Percentiles rank a stretch among this genome's conserved stretches.
phyloP scores from a whole-genome alignment of 2,888 invertebrate genomes.

The Mimumesa dahlbomi region DNA sequence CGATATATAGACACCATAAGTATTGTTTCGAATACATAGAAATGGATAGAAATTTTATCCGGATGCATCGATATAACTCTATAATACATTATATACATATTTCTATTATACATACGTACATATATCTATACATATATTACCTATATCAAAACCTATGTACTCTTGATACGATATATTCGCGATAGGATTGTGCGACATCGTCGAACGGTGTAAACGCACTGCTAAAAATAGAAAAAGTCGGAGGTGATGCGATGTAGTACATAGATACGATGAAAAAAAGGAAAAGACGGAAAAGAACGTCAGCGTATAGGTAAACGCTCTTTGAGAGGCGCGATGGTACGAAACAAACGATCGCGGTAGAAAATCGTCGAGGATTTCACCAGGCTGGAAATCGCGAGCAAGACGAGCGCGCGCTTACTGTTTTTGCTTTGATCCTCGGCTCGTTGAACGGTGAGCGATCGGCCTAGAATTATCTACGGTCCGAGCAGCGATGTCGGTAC shows the following conservation, averaged over 20 bases:
- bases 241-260: constrained; percentile 9
- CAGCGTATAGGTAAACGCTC: constrained; percentile 9
- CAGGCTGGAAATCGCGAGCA: constrained; percentile 48
- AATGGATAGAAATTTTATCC: no score
- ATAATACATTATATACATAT: no score
- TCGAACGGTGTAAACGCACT: constrained; percentile 10
- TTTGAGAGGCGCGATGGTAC: constrained; percentile 36
- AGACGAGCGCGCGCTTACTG: constrained; percentile 42
- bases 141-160: no score
- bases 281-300: background rate
- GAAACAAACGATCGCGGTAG: constrained; percentile 47
- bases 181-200: constrained; percentile 14
- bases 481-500: constrained; percentile 35
- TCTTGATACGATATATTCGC: no score
- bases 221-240: constrained; percentile 30
- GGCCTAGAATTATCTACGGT: constrained; percentile 54
- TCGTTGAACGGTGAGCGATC: constrained; percentile 62
- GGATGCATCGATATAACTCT: no score
- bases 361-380: constrained; percentile 51
- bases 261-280: background rate
- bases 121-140: no score
- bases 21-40: no score
- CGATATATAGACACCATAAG: no score
- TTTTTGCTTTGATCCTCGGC: constrained; percentile 68
- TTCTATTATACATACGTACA: no score